Conservation (phyloP, 2,113 vertebrate species). For the Tor tambroides region DNA sequence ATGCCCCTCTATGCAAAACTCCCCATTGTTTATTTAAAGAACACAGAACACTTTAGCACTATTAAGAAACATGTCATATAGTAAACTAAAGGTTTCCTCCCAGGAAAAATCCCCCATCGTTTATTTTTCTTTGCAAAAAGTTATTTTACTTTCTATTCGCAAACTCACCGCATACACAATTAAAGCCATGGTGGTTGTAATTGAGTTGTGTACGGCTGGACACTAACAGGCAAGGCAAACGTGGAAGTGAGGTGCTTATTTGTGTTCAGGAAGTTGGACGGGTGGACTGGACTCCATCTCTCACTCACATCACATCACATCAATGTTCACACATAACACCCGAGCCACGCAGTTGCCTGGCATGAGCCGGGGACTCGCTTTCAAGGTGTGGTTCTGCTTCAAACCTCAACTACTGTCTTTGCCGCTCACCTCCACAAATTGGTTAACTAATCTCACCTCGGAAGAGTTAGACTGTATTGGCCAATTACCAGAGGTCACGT, state of each 20-base stretch:
- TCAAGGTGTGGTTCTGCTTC: conserved; percentile 49
- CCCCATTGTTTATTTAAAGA: conserved; percentile 95
- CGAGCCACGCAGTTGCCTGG: conserved; percentile 8
- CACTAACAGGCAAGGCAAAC: conserved; percentile 71
- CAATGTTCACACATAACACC: conserved; percentile 38
- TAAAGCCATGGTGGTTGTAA: conserved; percentile 65
- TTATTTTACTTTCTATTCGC: conserved; percentile 81
- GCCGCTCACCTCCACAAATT: neutral
- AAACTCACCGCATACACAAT: conserved; percentile 76
- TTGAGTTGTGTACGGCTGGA: conserved; percentile 62
- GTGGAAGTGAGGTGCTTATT: conserved; percentile 76
- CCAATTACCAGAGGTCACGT: neutral
- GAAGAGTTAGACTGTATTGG: neutral
- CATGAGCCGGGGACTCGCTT: conserved; percentile 13
- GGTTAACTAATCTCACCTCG: conserved; percentile 18
- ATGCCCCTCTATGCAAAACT: conserved; percentile 88
- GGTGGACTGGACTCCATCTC: conserved; percentile 63
- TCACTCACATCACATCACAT: conserved; percentile 56
- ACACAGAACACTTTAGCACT: conserved; percentile 92
- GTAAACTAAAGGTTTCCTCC: conserved; percentile 85
- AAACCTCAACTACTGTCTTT: conserved; percentile 45
- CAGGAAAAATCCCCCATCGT: conserved; percentile 81
- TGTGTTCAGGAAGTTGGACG: conserved; percentile 61
- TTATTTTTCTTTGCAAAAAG: conserved; percentile 83
- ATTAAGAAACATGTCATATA: conserved; percentile 87